Percentiles rank a stretch among this genome's conserved stretches.
Evolutionary conservation across 1,140 invertebrate species (phyloP).

Genomic region (Euglossa dilemma): DNA sequence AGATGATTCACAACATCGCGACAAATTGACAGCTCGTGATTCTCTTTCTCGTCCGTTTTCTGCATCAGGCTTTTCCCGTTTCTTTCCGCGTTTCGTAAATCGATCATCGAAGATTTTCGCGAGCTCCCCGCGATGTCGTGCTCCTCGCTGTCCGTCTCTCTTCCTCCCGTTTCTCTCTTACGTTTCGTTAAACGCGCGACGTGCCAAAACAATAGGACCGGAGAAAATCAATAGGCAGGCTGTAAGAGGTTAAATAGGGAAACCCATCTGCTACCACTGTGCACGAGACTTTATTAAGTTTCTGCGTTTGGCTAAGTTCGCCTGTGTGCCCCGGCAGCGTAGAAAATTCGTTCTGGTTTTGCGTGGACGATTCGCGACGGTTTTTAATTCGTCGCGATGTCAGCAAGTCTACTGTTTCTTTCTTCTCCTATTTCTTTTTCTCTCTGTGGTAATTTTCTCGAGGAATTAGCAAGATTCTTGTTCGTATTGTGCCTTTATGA

Average conservation of each 20-base stretch:
- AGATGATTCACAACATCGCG: conserved; percentile 71
- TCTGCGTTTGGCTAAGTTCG: conserved; percentile 22
- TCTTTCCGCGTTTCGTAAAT: background rate
- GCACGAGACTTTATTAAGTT: conserved; percentile 44
- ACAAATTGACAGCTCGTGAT: conserved; percentile 68
- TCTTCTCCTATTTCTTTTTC: background rate
- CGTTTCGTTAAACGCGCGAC: conserved; percentile 67
- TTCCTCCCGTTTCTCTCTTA: conserved; percentile 31
- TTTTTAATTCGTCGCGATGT: conserved; percentile 1
- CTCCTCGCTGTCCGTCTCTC: background rate
- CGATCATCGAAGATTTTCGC: background rate
- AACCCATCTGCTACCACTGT: conserved; percentile 53
- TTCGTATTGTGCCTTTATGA: background rate
- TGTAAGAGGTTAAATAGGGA: conserved; percentile 71
- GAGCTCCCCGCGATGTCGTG: too few species aligned
- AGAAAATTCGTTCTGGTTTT: background rate
- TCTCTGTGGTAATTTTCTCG: background rate
- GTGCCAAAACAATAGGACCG: conserved; percentile 74
- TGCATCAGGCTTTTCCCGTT: background rate
- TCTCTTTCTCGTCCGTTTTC: background rate
- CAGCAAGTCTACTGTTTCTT: background rate
- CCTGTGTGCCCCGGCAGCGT: too few species aligned
- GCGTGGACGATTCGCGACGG: background rate
- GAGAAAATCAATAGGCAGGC: conserved; percentile 75
- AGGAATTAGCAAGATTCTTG: background rate